Percentiles rank a stretch among this genome's conserved stretches.
These are phyloP conservation scores for Zaprionus taronus DNA, from an alignment of 1,140 invertebrate genomes.

Conservation along the genomic window DNA sequence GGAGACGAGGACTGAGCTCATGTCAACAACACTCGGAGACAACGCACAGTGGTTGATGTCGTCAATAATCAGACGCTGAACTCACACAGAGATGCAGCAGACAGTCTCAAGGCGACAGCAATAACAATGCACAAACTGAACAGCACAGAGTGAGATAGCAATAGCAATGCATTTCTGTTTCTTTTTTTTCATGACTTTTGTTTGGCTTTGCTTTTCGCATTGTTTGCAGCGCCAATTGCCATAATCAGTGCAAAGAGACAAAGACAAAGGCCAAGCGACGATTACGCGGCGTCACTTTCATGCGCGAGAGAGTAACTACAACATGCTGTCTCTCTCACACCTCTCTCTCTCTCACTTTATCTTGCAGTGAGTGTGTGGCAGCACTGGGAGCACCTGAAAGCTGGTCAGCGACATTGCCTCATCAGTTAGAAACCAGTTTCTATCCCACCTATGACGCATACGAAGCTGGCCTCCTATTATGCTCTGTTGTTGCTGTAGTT, in stretches of 20 bases:
- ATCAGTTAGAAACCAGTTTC: constrained; percentile 71
- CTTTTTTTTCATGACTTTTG: constrained; percentile 62
- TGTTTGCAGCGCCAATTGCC: constrained; percentile 77
- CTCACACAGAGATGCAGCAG: constrained; percentile 52
- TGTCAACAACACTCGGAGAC: constrained; percentile 74
- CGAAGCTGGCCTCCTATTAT: constrained; percentile 14
- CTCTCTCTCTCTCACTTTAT: not conserved
- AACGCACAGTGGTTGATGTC: constrained; percentile 59
- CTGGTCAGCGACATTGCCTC: constrained; percentile 77
- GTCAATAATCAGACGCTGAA: constrained; percentile 81
- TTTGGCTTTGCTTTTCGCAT: constrained; percentile 65
- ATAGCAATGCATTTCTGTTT: constrained; percentile 58
- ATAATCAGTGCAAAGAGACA: constrained; percentile 74
- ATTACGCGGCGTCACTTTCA: constrained; percentile 56
- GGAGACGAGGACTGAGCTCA: constrained; percentile 26
- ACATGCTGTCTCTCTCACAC: not conserved
- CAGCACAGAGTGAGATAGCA: constrained; percentile 12
- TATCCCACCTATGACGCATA: constrained; percentile 69
- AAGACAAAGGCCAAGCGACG: constrained; percentile 67
- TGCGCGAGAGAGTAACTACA: constrained; percentile 5
- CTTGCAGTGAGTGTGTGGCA: not conserved
- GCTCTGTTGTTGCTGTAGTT: not conserved
- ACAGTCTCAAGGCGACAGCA: constrained; percentile 71
- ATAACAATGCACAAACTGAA: constrained; percentile 22
- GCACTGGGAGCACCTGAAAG: constrained; percentile 51